phyloP scores from a whole-genome alignment of 2,113 vertebrate genomes.

The Apodemus sylvaticus region DNA sequence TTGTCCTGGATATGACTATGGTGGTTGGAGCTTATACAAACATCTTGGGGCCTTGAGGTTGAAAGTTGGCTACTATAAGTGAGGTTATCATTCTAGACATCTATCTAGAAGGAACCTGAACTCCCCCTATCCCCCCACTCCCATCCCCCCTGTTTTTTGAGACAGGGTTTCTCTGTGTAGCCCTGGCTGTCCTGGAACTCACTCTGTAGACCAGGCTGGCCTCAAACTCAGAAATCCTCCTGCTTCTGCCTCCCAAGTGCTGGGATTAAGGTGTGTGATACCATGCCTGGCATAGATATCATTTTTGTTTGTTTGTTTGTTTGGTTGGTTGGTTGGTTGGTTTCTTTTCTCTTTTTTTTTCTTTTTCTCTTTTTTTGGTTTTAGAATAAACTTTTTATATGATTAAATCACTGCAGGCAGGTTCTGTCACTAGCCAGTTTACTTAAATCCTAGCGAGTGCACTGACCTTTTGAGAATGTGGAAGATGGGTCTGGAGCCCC shows the following conservation, averaged over 20 bases:
- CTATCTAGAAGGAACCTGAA: not conserved
- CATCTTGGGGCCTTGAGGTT: not conserved
- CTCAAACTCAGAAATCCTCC: not conserved
- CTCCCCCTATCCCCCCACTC: too few relatives aligned
- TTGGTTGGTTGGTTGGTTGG: not conserved
- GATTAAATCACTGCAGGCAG: not conserved
- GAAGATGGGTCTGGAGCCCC: not conserved
- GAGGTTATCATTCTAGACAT: not conserved
- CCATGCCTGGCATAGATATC: not conserved
- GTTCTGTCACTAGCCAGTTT: not conserved
- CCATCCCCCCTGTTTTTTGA: too few relatives aligned
- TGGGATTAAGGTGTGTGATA: not conserved
- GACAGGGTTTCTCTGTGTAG: not conserved
- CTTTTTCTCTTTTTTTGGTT: not conserved
- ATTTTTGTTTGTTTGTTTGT: not conserved
- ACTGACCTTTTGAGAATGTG: not conserved
- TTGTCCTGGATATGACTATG: not conserved
- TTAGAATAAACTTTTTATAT: slow-evolving; percentile 1
- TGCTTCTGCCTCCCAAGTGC: not conserved
- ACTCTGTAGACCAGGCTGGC: not conserved
- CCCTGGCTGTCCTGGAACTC: not conserved
- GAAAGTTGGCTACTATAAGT: not conserved
- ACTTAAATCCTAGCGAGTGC: slow-evolving; percentile 10
- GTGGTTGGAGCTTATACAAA: not conserved
- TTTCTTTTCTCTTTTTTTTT: not conserved